Percentiles rank a stretch among this genome's conserved stretches.
Conservation (phyloP, 2,888 invertebrate species). For the Pterostichus madidus region DNA sequence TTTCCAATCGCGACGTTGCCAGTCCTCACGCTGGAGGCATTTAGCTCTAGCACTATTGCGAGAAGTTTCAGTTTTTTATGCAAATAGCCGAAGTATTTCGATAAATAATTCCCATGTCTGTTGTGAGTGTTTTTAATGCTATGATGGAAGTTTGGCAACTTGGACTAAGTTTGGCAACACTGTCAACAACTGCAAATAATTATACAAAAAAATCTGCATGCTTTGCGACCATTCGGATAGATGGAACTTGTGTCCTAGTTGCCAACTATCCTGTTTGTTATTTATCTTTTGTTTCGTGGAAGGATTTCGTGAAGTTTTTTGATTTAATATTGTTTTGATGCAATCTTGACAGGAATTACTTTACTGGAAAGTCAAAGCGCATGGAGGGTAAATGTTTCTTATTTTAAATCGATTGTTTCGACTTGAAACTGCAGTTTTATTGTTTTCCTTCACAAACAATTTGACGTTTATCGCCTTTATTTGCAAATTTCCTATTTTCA, state of each 20-base stretch:
- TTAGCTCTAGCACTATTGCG: background rate
- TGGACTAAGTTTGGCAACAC: conserved; percentile 9
- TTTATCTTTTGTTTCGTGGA: conserved; percentile 24
- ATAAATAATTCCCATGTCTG: background rate
- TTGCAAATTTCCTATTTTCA: conserved; percentile 12
- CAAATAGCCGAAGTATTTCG: background rate
- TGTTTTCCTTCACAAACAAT: conserved; percentile 29
- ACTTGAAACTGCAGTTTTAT: conserved; percentile 43
- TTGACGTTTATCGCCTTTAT: conserved; percentile 28
- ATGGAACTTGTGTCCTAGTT: conserved; percentile 33
- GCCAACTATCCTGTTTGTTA: conserved; percentile 4
- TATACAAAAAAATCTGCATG: conserved; percentile 31
- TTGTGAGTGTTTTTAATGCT: conserved; percentile 2
- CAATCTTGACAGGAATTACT: conserved; percentile 41
- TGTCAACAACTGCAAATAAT: conserved; percentile 38
- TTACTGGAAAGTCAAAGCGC: background rate
- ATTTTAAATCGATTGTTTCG: conserved; percentile 22
- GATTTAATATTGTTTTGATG: conserved; percentile 46
- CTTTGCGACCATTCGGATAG: conserved; percentile 21
- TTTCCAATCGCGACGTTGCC: conserved; percentile 5
- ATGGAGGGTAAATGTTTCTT: background rate
- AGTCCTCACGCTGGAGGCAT: background rate
- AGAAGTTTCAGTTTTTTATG: background rate
- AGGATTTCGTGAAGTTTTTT: conserved; percentile 15
- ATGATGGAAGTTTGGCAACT: conserved; percentile 19